Conservation (phyloP, 2,888 invertebrate genomes). For the Aphodius granarius region DNA sequence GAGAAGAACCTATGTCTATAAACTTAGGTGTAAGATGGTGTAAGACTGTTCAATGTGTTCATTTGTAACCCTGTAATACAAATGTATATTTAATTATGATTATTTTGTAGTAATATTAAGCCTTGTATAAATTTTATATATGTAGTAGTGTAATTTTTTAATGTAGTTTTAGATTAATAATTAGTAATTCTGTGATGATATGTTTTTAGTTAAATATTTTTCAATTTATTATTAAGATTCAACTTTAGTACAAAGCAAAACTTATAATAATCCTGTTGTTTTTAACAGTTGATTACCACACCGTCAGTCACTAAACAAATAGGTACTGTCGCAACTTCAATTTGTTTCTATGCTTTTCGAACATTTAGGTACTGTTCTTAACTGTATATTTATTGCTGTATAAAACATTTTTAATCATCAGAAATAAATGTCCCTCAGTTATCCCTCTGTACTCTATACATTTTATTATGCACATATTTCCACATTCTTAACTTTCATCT, state of each 20-base stretch:
- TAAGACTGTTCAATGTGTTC: slow-evolving; percentile 28
- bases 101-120: slow-evolving; percentile 26
- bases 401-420: slow-evolving; percentile 2
- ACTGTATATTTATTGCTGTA: slow-evolving; percentile 1
- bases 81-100: slow-evolving; percentile 27
- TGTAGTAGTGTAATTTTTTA: slow-evolving; percentile 19
- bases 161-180: slow-evolving; percentile 21
- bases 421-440: not conserved
- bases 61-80: slow-evolving; percentile 25
- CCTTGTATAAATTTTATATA: slow-evolving; percentile 30
- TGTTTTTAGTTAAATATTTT: slow-evolving; percentile 2
- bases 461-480: not conserved
- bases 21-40: slow-evolving; percentile 16
- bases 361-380: not conserved
- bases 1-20: not conserved
- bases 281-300: slow-evolving; percentile 14
- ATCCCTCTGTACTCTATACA: not conserved
- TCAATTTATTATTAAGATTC: not conserved
- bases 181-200: slow-evolving; percentile 30
- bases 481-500: slow-evolving; percentile 2
- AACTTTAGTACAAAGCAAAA: slow-evolving; percentile 25
- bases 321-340: slow-evolving; percentile 1
- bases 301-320: slow-evolving; percentile 7
- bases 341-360: slow-evolving; percentile 12
- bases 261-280: slow-evolving; percentile 23